Evolutionary conservation across 35 echinoderm and acorn worm species (phyloP).

Genomic region (Heliocidaris tuberculata): DNA sequence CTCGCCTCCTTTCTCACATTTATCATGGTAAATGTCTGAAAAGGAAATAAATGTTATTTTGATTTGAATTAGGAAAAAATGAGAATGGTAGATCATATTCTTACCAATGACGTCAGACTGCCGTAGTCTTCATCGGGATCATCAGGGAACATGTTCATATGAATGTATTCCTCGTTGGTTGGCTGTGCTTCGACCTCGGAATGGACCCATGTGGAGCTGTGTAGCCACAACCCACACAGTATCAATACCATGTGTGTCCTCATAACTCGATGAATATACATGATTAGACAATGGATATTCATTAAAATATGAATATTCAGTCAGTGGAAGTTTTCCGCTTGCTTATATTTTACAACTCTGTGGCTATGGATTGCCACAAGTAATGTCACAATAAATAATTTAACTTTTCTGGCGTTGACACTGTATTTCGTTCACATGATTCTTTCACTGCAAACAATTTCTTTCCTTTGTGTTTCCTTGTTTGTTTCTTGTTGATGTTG

Average conservation of each 20-base stretch:
- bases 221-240: slow-evolving; percentile 6
- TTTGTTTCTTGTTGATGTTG: not conserved
- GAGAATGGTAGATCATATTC: not conserved
- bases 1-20: no score
- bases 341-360: not conserved
- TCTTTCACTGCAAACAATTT: not conserved
- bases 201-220: not conserved
- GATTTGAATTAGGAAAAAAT: no score
- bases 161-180: slow-evolving; percentile 31
- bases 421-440: not conserved
- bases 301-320: not conserved
- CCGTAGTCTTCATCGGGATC: slow-evolving; percentile 16
- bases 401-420: not conserved
- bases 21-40: no score
- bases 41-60: no score
- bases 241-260: not conserved
- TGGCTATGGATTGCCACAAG: not conserved
- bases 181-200: not conserved
- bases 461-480: not conserved
- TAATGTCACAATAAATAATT: not conserved
- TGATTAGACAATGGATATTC: not conserved
- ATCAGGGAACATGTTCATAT: slow-evolving; percentile 16
- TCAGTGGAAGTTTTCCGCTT: not conserved
- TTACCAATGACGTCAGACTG: slow-evolving; percentile 11
- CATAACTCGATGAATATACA: not conserved